Conservation (phyloP, 2,113 vertebrate genomes). For the Brevimyrus niger region DNA sequence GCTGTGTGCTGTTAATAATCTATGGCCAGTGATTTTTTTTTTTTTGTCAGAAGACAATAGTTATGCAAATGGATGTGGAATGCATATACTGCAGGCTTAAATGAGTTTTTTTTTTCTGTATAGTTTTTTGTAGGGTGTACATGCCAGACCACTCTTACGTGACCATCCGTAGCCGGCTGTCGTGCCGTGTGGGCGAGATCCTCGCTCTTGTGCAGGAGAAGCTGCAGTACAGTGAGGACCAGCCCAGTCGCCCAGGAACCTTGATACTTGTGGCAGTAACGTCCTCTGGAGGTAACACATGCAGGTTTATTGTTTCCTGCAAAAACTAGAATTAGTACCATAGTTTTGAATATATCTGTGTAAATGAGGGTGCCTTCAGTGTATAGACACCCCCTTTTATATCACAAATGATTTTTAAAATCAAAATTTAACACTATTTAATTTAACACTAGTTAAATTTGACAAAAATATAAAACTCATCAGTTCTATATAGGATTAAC, state of each 20-base stretch:
- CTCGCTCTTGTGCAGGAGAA: constrained; percentile 85
- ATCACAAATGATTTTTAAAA: too few species aligned
- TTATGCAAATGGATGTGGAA: background rate
- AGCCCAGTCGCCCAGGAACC: constrained; percentile 68
- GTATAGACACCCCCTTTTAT: background rate
- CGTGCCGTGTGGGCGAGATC: constrained; percentile 90
- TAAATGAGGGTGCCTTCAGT: background rate
- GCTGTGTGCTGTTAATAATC: background rate
- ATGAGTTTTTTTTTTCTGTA: background rate
- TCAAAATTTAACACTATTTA: too few species aligned
- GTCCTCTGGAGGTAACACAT: constrained; percentile 75
- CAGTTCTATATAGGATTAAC: background rate
- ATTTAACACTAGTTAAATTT: background rate
- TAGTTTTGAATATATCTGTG: background rate
- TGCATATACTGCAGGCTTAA: background rate
- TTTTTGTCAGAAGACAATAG: background rate
- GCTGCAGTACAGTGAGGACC: constrained; percentile 89
- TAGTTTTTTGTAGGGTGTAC: constrained; percentile 96
- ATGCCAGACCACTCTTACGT: constrained; percentile 94
- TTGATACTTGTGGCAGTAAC: constrained; percentile 85
- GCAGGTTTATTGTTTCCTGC: background rate
- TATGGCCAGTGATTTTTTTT: background rate
- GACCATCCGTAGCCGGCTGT: constrained; percentile 90
- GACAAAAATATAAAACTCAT: background rate
- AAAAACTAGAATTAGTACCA: background rate